phyloP scores from a whole-genome alignment of 2,888 invertebrate species.

The Electrophaes corylata region DNA sequence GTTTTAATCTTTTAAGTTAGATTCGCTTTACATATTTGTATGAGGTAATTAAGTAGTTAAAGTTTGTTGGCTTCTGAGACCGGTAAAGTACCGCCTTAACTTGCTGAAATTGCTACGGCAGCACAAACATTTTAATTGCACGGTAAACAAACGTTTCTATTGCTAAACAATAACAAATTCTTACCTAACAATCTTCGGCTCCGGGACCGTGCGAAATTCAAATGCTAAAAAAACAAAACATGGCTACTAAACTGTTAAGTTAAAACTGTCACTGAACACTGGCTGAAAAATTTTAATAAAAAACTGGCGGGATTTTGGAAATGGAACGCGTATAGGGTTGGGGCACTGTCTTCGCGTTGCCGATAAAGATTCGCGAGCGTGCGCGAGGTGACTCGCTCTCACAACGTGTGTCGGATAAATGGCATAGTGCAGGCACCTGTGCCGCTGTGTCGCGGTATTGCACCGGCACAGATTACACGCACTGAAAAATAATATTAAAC shows the following conservation, averaged over 20 bases:
- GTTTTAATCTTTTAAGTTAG: background rate
- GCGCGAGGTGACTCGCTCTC: constrained; percentile 65
- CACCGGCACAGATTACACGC: constrained; percentile 48
- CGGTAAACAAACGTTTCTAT: constrained; percentile 9
- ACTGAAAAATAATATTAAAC: constrained; percentile 30
- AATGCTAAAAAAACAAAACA: constrained; percentile 56
- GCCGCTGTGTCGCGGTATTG: constrained; percentile 55
- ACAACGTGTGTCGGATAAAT: constrained; percentile 76
- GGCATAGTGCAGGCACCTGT: constrained; percentile 67
- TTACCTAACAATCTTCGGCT: constrained; percentile 59
- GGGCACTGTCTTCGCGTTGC: constrained; percentile 21
- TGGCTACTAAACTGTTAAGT: constrained; percentile 50
- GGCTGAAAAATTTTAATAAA: constrained; percentile 35
- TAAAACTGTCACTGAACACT: constrained; percentile 41
- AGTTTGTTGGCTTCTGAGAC: background rate
- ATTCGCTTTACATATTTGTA: background rate
- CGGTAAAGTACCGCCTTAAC: background rate
- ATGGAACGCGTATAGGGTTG: constrained; percentile 34
- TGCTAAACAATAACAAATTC: constrained; percentile 40
- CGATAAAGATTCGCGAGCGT: constrained; percentile 49
- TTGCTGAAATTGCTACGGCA: background rate
- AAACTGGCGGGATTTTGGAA: constrained; percentile 34
- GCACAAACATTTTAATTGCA: constrained; percentile 3
- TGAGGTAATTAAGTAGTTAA: background rate
- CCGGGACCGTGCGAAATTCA: constrained; percentile 57